Evolutionary conservation across 2,888 invertebrate genomes (phyloP).

Genomic region (Pammene aurita): DNA sequence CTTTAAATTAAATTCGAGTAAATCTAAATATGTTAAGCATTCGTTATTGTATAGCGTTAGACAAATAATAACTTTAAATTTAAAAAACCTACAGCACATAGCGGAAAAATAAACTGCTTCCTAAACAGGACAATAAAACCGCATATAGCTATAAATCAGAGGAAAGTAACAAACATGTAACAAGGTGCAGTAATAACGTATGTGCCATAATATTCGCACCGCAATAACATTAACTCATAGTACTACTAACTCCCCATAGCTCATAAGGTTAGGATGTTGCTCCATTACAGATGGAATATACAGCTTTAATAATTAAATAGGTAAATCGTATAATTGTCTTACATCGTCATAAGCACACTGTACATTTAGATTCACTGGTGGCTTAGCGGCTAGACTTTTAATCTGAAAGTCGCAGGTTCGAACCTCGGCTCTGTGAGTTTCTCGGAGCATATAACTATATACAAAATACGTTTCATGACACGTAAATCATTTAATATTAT

Average conservation of each 20-base stretch:
- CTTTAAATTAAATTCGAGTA: no score
- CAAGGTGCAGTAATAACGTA: conserved; percentile 33
- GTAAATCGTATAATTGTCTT: neutral
- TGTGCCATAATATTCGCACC: conserved; percentile 36
- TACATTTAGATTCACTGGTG: no score
- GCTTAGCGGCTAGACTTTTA: no score
- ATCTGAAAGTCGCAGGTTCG: no score
- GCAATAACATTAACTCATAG: conserved; percentile 41
- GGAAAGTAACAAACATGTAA: conserved; percentile 33
- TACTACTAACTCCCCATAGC: conserved; percentile 35
- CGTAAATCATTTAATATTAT: no score
- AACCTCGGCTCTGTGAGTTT: no score
- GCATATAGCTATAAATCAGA: conserved; percentile 29
- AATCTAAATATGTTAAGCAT: no score
- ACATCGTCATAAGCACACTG: no score
- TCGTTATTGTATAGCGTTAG: no score
- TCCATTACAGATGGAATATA: conserved; percentile 6
- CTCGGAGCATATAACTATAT: no score
- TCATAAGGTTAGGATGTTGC: conserved; percentile 27
- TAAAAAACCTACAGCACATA: neutral
- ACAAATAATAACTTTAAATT: no score
- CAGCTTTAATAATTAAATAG: neutral
- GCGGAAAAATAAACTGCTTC: neutral
- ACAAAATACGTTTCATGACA: no score
- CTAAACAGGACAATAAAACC: conserved; percentile 12